Conservation (phyloP, 2,888 invertebrate genomes). For the Fabriciana adippe region DNA sequence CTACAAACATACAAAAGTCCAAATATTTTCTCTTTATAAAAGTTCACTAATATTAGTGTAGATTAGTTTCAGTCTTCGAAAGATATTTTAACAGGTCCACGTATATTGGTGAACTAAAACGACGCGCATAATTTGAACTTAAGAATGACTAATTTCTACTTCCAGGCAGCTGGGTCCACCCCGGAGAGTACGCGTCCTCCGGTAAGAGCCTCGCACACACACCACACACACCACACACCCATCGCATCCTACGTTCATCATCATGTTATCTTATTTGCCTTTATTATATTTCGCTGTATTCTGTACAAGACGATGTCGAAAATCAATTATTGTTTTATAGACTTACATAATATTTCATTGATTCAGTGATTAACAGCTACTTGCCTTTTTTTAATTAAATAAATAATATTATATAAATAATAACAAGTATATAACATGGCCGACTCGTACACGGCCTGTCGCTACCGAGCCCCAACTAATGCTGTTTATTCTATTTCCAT, state of each 20-base stretch:
- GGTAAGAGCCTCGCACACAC: slow-evolving; percentile 84
- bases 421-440: too few species aligned
- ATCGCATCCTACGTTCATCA: slow-evolving; percentile 12
- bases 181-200: slow-evolving; percentile 99
- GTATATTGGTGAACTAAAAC: not conserved
- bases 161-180: slow-evolving; percentile 97
- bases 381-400: too few species aligned
- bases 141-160: slow-evolving; percentile 31
- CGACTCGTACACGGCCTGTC: too few species aligned
- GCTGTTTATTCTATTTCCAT: slow-evolving; percentile 68
- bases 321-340: too few species aligned
- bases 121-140: not conserved
- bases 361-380: too few species aligned
- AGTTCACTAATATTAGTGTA: too few species aligned
- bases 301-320: too few species aligned
- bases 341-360: too few species aligned
- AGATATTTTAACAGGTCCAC: not conserved
- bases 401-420: too few species aligned
- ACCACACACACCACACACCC: slow-evolving; percentile 11
- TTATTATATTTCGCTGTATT: slow-evolving; percentile 13
- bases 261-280: slow-evolving; percentile 25
- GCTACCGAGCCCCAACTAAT: slow-evolving; percentile 19
- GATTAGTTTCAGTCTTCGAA: not conserved
- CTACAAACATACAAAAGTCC: too few species aligned
- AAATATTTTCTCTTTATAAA: too few species aligned